A percentile compares a stretch with the other conserved stretches of the same genome.
Conservation (phyloP, 2,797 vertebrate species). For the Pseudomugil tenellus region DNA sequence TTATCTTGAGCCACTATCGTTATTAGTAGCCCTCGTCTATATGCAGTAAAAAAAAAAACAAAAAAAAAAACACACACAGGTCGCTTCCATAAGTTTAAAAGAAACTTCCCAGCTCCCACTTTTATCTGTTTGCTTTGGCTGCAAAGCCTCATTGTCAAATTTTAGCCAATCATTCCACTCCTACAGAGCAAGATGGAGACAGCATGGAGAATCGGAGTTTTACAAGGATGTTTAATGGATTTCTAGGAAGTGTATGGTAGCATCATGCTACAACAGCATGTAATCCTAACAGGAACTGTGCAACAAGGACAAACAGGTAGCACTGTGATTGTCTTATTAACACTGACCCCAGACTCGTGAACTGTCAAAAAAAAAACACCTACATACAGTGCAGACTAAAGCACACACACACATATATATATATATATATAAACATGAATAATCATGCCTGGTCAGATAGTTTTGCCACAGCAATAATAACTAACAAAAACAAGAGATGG, state of each 20-base stretch:
- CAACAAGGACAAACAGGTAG: slow-evolving; percentile 74
- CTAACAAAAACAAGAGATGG: slow-evolving; percentile 33
- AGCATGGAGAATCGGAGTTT: slow-evolving; percentile 15
- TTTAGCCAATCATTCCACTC: slow-evolving; percentile 18
- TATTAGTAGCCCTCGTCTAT: slow-evolving; percentile 64
- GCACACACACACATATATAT: slow-evolving; percentile 44
- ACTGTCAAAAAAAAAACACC: slow-evolving; percentile 75
- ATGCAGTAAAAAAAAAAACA: slow-evolving; percentile 60
- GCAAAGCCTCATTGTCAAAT: slow-evolving; percentile 38
- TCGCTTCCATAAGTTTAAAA: slow-evolving; percentile 44
- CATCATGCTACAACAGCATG: neutral
- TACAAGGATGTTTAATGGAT: slow-evolving; percentile 22
- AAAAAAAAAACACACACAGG: too few species aligned
- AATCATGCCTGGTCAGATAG: slow-evolving; percentile 38
- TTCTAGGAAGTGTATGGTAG: slow-evolving; percentile 10
- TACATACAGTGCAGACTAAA: slow-evolving; percentile 34
- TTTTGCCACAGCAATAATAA: slow-evolving; percentile 83
- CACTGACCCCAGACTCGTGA: slow-evolving; percentile 84
- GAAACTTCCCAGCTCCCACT: slow-evolving; percentile 29
- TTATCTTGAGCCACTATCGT: slow-evolving; percentile 34
- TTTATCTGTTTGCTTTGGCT: slow-evolving; percentile 44
- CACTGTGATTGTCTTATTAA: slow-evolving; percentile 83
- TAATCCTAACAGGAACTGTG: slow-evolving; percentile 39
- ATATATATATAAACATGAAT: slow-evolving; percentile 14
- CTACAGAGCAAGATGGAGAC: slow-evolving; percentile 4